Base-by-base conservation (phyloP, 2,797 vertebrate genomes). In the Salarias fasciatus region DNA sequence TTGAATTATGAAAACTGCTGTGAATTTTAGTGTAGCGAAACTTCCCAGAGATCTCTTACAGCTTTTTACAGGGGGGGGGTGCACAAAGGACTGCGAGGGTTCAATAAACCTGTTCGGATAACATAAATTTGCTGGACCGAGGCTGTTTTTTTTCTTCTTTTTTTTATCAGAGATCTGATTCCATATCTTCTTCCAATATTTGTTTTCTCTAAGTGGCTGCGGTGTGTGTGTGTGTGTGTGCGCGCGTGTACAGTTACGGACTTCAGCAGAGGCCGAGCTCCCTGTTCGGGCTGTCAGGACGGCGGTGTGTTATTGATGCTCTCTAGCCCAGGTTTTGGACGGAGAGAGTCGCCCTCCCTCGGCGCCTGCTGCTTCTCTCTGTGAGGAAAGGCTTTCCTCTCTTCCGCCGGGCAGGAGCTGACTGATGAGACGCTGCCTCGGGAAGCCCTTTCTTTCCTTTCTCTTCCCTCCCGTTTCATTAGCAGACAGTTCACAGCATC, bases 341-440 rank as follows among this genome's bases (percentile, higher is more conserved):
- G 42, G 65, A 5, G 2, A 24, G 45, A 40, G 46, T 47, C 44
- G 12, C 43, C 51, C 30, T 43, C 29, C 54, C 48, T 50, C 30
- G 44, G 36, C 52, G 54, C 40, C n/a, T 74, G 43, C 35, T 59
- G 49, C 55, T 65, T 12, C n/a, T 72, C 58, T 30, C 24, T 14
- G 57, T 53, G 41, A 70, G 73, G 56, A 66, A 56, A 62, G 50
- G 36, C 12, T 66, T 72, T 67, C 57, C 64, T 79, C 72, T 84
- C 66, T 69, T 86, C 60, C 48, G 51, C n/a, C 1, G 2, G 50
- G 64, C 52, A 57, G 63, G 61, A 79, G 66, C 64, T 62, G 72
- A 82, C 62, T 50, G 71, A 72, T 68, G 63, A 83, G 77, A 72
- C 11, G 57, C 61, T 68, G 70, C 70, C 64, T 18, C 37, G 2